A percentile compares a stretch with the other conserved stretches of the same genome.
These are phyloP conservation scores for Scaeva pyrastri DNA, from an alignment of 2,888 invertebrate genomes.

Conservation along the genomic window DNA sequence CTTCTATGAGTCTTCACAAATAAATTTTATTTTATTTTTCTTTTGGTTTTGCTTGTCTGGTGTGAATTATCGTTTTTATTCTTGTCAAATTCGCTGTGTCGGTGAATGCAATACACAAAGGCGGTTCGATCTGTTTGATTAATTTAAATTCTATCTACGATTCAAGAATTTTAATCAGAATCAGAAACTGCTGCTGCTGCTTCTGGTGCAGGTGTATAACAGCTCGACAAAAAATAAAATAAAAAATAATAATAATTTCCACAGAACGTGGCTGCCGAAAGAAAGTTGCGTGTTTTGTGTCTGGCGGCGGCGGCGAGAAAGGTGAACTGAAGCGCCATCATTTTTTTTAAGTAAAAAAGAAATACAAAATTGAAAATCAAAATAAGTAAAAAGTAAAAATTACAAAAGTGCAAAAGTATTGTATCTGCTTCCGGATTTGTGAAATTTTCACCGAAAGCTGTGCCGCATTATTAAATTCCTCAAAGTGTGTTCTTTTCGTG, in stretches of 20 bases:
- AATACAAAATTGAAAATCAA: neutral
- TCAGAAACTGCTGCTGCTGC: constrained; percentile 18
- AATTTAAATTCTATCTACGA: constrained; percentile 39
- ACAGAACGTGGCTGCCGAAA: constrained; percentile 58
- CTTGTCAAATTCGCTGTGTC: constrained; percentile 20
- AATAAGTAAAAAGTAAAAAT: neutral
- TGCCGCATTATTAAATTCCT: constrained; percentile 16
- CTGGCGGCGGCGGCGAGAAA: constrained; percentile 20
- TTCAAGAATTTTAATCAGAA: constrained; percentile 47
- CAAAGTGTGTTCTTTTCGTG: constrained; percentile 30
- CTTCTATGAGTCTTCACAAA: constrained; percentile 44
- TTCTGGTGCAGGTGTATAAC: constrained; percentile 58
- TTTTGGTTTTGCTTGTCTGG: constrained; percentile 40
- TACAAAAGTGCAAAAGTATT: constrained; percentile 10
- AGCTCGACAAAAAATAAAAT: constrained; percentile 19
- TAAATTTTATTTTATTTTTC: constrained; percentile 38
- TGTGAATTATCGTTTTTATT: constrained; percentile 29
- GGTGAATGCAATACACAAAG: constrained; percentile 15
- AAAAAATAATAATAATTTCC: constrained; percentile 6
- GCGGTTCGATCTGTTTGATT: constrained; percentile 30
- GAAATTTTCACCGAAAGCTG: constrained; percentile 1
- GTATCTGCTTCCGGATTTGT: neutral
- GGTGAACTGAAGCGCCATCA: constrained; percentile 21
- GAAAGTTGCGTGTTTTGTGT: constrained; percentile 30
- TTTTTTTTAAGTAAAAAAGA: neutral